These are phyloP conservation scores for Trichogramma evanescens DNA, from an alignment of 2,888 invertebrate genomes.

Conservation along the genomic window DNA sequence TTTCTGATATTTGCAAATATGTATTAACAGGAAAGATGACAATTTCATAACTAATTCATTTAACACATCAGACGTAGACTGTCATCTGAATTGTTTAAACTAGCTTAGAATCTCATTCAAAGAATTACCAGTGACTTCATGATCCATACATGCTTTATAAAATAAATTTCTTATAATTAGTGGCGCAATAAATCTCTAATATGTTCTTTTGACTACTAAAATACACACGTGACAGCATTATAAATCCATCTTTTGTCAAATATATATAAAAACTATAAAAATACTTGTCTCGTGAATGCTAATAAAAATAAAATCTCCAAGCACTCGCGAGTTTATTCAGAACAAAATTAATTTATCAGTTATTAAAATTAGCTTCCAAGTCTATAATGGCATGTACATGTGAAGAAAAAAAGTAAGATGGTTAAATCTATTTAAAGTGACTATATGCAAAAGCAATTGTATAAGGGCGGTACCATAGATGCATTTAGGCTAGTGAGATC, in stretches of 20 bases:
- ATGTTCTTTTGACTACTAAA: slow-evolving; percentile 13
- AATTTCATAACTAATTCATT: neutral
- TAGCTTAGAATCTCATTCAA: slow-evolving; percentile 15
- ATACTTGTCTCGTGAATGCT: slow-evolving; percentile 14
- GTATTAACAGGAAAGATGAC: neutral
- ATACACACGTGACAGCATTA: slow-evolving; percentile 1
- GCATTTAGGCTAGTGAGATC: slow-evolving; percentile 20
- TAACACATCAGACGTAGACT: neutral
- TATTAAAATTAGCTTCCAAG: no score
- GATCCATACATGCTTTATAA: slow-evolving; percentile 10
- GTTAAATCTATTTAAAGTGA: slow-evolving; percentile 13
- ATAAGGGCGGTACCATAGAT: neutral
- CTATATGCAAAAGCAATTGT: slow-evolving; percentile 15
- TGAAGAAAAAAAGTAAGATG: no score
- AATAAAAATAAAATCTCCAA: slow-evolving; percentile 18
- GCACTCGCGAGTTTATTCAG: slow-evolving; percentile 9
- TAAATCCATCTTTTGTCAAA: slow-evolving; percentile 3
- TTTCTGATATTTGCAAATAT: neutral
- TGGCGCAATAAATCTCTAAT: slow-evolving; percentile 13
- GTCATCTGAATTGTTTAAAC: slow-evolving; percentile 10
- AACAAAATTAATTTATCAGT: neutral
- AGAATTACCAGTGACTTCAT: slow-evolving; percentile 11
- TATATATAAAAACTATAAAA: slow-evolving; percentile 20
- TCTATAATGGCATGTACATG: no score
- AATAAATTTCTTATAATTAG: slow-evolving; percentile 2